phyloP scores from a whole-genome alignment of 2,888 invertebrate genomes.

The Chrysotoxum bicinctum region DNA sequence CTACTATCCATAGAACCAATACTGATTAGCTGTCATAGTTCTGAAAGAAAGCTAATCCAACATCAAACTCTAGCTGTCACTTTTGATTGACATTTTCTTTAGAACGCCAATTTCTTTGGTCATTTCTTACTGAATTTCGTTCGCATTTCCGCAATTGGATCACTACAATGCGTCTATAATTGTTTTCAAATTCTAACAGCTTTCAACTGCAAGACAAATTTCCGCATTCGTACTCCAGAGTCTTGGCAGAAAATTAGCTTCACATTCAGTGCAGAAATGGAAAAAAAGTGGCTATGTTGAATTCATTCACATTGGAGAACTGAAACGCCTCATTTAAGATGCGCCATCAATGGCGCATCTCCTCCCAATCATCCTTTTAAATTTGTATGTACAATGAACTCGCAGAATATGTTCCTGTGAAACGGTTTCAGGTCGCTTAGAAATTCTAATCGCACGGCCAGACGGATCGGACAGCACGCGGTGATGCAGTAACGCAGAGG shows the following conservation, averaged over 20 bases:
- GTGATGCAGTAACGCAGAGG: neutral
- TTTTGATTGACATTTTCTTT: conserved; percentile 52
- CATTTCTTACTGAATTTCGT: conserved; percentile 34
- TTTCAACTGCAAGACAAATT: conserved; percentile 60
- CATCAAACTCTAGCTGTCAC: conserved; percentile 35
- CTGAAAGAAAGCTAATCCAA: conserved; percentile 44
- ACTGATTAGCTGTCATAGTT: conserved; percentile 60
- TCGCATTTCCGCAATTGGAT: conserved; percentile 64
- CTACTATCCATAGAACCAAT: neutral
- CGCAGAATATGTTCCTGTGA: conserved; percentile 11
- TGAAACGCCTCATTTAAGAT: conserved; percentile 59
- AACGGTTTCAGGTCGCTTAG: conserved; percentile 34
- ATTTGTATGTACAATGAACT: conserved; percentile 55
- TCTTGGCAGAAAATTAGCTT: conserved; percentile 52
- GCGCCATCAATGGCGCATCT: conserved; percentile 50
- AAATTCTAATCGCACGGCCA: conserved; percentile 56
- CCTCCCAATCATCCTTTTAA: conserved; percentile 64
- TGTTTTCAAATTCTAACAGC: conserved; percentile 59
- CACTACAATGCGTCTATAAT: conserved; percentile 51
- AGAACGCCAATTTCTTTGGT: conserved; percentile 42
- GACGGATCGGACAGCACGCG: neutral
- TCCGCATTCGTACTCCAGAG: conserved; percentile 47
- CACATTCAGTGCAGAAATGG: conserved; percentile 43
- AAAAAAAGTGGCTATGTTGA: neutral
- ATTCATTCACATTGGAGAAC: conserved; percentile 8